Evolutionary conservation across 1,140 invertebrate genomes (phyloP).

Genomic region (Neoseiulus cucumeris): DNA sequence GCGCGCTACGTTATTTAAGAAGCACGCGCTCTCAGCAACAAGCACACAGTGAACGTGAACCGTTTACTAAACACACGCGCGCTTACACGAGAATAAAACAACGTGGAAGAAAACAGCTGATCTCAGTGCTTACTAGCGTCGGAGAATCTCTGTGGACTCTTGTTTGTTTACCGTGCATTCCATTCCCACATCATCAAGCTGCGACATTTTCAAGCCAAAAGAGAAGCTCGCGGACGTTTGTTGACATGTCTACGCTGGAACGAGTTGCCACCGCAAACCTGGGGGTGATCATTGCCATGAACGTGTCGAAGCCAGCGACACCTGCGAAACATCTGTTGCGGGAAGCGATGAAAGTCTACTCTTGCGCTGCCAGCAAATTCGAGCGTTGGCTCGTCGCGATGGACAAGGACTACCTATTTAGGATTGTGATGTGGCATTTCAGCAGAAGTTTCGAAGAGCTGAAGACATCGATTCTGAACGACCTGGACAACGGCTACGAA

Average conservation of each 20-base stretch:
- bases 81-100: too few relatives aligned
- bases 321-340: constrained; percentile 1
- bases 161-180: too few relatives aligned
- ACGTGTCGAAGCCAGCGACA: neutral
- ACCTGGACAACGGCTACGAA: neutral
- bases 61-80: too few relatives aligned
- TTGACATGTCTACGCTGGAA: neutral
- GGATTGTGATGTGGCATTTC: constrained; percentile 8
- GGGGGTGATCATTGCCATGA: neutral
- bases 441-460: constrained; percentile 7
- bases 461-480: constrained; percentile 1
- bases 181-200: too few relatives aligned
- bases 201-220: too few relatives aligned
- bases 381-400: constrained; percentile 2
- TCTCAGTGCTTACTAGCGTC: too few relatives aligned
- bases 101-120: too few relatives aligned
- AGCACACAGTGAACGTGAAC: too few relatives aligned
- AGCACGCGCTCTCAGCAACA: too few relatives aligned
- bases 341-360: neutral
- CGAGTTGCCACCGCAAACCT: neutral
- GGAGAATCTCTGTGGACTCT: too few relatives aligned
- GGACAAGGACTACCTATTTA: neutral
- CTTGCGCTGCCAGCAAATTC: neutral
- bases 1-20: too few relatives aligned
- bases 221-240: too few relatives aligned